Evolutionary conservation across 1,140 invertebrate genomes (phyloP).

Genomic region (Drosophila funebris): DNA sequence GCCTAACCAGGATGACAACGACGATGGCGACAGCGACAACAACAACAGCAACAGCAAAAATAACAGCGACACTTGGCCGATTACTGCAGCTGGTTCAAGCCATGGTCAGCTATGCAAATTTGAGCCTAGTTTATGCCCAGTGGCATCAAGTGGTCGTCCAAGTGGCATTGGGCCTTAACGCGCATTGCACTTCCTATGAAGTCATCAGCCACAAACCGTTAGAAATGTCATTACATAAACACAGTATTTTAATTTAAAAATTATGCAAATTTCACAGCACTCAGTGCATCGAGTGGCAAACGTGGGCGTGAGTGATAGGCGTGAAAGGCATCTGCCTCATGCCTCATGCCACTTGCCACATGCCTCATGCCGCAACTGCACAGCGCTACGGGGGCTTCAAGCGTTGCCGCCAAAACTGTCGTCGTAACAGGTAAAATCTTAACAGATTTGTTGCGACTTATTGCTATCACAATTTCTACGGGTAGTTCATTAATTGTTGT

Average conservation of each 20-base stretch:
- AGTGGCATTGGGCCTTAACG: not conserved
- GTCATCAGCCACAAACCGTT: conserved; percentile 67
- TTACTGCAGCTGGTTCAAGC: conserved; percentile 22
- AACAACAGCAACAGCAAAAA: not conserved
- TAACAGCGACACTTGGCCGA: conserved; percentile 13
- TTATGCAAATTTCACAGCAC: conserved; percentile 70
- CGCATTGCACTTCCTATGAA: conserved; percentile 54
- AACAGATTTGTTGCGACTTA: not conserved
- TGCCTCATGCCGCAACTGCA: not conserved
- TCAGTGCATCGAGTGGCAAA: conserved; percentile 18
- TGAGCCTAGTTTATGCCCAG: conserved; percentile 29
- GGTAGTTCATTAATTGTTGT: not conserved
- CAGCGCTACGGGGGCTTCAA: conserved; percentile 38
- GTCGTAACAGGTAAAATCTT: conserved; percentile 28
- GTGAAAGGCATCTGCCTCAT: conserved; percentile 48
- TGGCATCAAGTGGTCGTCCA: conserved; percentile 1
- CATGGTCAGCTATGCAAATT: conserved; percentile 37
- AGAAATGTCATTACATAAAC: conserved; percentile 74
- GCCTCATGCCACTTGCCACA: not conserved
- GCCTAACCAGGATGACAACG: conserved; percentile 16
- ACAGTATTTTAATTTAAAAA: conserved; percentile 73
- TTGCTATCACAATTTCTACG: not conserved
- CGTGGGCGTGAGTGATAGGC: conserved; percentile 65
- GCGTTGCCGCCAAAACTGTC: conserved; percentile 24
- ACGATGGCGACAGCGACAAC: not conserved